Base-by-base conservation (phyloP, 2,888 invertebrate species). In the Drosophila anomalipes region DNA sequence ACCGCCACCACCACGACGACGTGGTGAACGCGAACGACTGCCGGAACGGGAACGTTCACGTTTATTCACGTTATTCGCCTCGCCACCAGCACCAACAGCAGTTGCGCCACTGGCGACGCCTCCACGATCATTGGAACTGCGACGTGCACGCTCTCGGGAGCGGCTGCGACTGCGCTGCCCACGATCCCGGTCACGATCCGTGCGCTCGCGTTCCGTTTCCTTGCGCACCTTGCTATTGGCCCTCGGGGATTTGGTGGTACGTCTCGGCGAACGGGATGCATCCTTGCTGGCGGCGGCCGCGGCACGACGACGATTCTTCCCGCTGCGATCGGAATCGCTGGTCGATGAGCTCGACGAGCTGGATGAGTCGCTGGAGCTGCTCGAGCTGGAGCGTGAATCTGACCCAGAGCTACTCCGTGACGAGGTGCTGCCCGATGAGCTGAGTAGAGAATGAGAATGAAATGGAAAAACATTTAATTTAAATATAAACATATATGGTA, bases 381-480 rank as follows among this genome's bases (percentile, higher is more conserved):
- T 97, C 82, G 96, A 97, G 91, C 96, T 97, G 0, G 96, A 97
- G 1, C 96, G 96, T 12, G 96, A 97, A 61, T 96, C 95, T 0
- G 97, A 97, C 19, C 90, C 92, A 4, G 96, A 95, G 1, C 96
- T 96, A 71, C 96, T 95, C 1, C 93, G 89, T 0, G 98, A 97
- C 19, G 97, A 97, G 89, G 97, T 97, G 91, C 97, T 97, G 69
- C 96, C 97, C 12, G 97, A 97, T 28, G 97, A 97, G 93, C 97
- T 95, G 84, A 49, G 74, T 28, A 26, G 85, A 44, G 47, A 16
- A 47, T 47, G 16, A 16, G 9, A 2, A 73, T 28, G 16, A 49
- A 49, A 30, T 4, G 9, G 22, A 6, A 57, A 49, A 53, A 60
- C 35, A 33, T 81, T 77, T 67, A 30, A 19, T 26, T 37, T 35